Conservation (phyloP, 37 sponge, comb jelly and placozoan genomes). For the Spongia lamella region DNA sequence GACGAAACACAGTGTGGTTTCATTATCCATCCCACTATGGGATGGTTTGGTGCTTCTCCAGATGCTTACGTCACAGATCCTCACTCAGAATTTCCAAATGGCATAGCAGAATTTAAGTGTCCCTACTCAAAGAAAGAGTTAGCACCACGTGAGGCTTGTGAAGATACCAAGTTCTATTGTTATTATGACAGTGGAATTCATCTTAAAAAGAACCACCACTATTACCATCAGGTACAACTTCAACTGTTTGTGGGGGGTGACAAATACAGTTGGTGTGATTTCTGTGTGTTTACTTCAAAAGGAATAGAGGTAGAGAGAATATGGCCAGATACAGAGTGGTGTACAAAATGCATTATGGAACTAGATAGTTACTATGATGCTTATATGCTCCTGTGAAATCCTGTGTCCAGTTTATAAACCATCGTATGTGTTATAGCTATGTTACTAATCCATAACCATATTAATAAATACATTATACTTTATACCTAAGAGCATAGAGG, state of each 20-base stretch:
- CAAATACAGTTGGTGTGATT: conserved; percentile 28
- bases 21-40: conserved; percentile 23
- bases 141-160: conserved; percentile 10
- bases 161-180: conserved; percentile 1
- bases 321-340: conserved; percentile 12
- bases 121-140: conserved; percentile 5
- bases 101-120: conserved; percentile 24
- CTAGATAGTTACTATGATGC: conserved; percentile 34
- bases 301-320: conserved; percentile 27
- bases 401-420: conserved; percentile 25
- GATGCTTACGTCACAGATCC: conserved; percentile 45
- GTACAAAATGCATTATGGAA: conserved; percentile 7
- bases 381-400: conserved; percentile 18
- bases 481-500: too few species aligned
- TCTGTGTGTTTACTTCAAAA: conserved; percentile 21
- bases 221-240: conserved; percentile 41
- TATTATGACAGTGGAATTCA: not conserved
- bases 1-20: conserved; percentile 36
- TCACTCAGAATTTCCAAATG: not conserved
- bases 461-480: too few species aligned
- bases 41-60: conserved; percentile 64
- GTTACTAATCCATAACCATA: not conserved
- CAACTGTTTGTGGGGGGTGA: conserved; percentile 24
- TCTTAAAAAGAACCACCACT: conserved; percentile 20
- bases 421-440: conserved; percentile 14